Percentiles rank a stretch among this genome's conserved stretches.
Evolutionary conservation across 1,140 invertebrate genomes (phyloP).

Genomic region (Camponotus floridanus): DNA sequence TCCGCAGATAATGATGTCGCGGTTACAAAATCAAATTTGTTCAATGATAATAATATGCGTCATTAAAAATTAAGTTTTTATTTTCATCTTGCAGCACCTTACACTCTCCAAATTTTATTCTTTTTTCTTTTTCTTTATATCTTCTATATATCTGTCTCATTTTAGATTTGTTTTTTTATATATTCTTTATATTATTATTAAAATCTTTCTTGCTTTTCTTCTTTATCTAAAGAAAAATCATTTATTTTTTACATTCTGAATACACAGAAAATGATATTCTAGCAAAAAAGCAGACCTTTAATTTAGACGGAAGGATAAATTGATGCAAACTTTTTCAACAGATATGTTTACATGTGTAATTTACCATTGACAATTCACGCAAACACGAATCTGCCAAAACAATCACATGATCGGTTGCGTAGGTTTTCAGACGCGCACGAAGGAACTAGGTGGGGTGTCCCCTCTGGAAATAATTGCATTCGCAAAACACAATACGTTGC

Average conservation of each 20-base stretch:
- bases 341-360: not conserved
- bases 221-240: no score
- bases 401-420: slow-evolving; percentile 16
- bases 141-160: not conserved
- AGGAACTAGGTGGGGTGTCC: not conserved
- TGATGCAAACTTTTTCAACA: no score
- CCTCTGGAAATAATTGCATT: not conserved
- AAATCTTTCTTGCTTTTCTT: no score
- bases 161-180: not conserved
- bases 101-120: not conserved
- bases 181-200: not conserved
- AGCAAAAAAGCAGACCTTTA: no score
- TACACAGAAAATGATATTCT: no score
- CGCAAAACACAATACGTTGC: not conserved
- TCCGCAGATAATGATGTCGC: not conserved
- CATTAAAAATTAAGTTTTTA: not conserved
- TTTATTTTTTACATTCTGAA: no score
- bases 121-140: not conserved
- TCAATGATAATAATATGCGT: not conserved
- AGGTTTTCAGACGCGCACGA: not conserved
- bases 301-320: no score
- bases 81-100: not conserved
- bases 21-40: not conserved
- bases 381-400: not conserved
- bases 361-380: not conserved